Evolutionary conservation across 2,797 vertebrate species (phyloP), one percentile per base, ranked within the genome.

Genomic region (Lagocephalus sceleratus): DNA sequence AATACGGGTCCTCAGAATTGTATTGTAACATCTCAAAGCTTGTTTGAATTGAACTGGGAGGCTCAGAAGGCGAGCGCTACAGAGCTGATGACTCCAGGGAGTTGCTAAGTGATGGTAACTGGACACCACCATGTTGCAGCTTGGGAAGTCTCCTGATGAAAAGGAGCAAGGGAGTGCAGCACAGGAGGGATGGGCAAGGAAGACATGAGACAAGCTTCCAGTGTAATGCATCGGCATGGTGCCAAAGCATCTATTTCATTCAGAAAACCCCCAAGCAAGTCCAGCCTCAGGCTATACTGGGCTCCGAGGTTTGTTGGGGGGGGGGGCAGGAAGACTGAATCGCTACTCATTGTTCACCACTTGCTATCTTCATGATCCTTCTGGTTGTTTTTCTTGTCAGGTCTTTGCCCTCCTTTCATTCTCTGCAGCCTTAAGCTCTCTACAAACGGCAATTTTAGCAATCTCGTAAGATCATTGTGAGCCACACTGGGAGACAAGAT

Each of bases 211-310:
- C 74, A 80, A 69, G 57, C 63, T 63, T 62, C 68, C 71, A 46
- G 72, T 52, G 66, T 74, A 74, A 83, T 71, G 76, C 58, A 71
- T 22, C 20, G 79, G 80, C 84, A 53, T 35, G 0, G 21, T 15
- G 70, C 81, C 86, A 85, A 67, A 60, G 60, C 44, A 25, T 86
- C 84, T 66, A 84, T 84, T 90, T 85, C 87, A 90, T 89, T 91
- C 85, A 90, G 74, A 86, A 89, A 89, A 87, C 73, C 48, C 74
- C 54, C 3, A 23, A 79, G 73, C 76, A 74, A 63, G 66, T 73
- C 63, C 63, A 55, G 61, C 75, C 66, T 63, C 11, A 66, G 68
- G 57, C 79, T 55, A 35, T 1, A 12, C 32, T 3, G 11, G 14
- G 32, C 32, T 35, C 12, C 5, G 12, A 14, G 10, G 11, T 3